phyloP scores from a whole-genome alignment of 2,888 invertebrate genomes.

The Ochropleura plecta region DNA sequence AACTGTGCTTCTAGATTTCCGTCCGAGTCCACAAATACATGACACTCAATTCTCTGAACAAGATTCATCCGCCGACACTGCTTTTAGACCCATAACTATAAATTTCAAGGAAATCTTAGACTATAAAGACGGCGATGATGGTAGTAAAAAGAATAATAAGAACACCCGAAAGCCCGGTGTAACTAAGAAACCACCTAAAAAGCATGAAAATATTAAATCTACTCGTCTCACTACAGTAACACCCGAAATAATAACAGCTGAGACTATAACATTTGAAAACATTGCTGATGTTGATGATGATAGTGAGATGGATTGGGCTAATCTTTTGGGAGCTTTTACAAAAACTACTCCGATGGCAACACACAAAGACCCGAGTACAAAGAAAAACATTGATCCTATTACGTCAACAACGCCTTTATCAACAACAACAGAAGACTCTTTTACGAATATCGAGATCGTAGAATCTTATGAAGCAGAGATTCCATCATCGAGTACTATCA shows the following conservation, averaged over 20 bases:
- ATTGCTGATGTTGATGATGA: conserved; percentile 27
- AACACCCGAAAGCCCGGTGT: conserved; percentile 72
- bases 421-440: conserved; percentile 38
- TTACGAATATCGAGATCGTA: conserved; percentile 17
- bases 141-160: conserved; percentile 70
- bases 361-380: conserved; percentile 69
- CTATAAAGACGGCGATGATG: conserved; percentile 63
- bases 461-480: conserved; percentile 34
- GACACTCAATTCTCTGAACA: conserved; percentile 80
- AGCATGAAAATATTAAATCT: conserved; percentile 77
- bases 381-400: conserved; percentile 68
- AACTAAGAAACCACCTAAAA: conserved; percentile 77
- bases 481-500: conserved; percentile 59
- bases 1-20: conserved; percentile 79
- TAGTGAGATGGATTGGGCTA: conserved; percentile 80
- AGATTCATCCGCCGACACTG: conserved; percentile 77
- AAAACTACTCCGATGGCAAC: conserved; percentile 86
- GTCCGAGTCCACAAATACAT: conserved; percentile 86
- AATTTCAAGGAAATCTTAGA: conserved; percentile 70
- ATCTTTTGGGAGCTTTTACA: conserved; percentile 81
- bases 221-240: conserved; percentile 75
- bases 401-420: conserved; percentile 66
- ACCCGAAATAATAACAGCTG: conserved; percentile 84
- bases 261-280: conserved; percentile 70
- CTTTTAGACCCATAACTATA: conserved; percentile 84